Base-by-base conservation (phyloP, 2,888 invertebrate genomes). In the Polydrusus tereticollis region DNA sequence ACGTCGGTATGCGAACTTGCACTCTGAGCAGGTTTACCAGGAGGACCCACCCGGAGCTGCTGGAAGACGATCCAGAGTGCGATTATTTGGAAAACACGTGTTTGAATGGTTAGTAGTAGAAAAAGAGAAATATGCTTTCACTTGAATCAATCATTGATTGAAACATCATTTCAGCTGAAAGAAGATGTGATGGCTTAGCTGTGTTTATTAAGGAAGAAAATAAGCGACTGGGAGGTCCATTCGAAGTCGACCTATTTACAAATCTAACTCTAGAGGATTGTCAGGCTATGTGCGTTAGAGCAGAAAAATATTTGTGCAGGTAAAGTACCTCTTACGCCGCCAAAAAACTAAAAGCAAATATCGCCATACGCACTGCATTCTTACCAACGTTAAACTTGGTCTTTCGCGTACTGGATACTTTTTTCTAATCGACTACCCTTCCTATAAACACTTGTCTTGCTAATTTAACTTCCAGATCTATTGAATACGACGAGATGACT, bases 71-170 rank as follows among this genome's bases (percentile, higher is more conserved):
- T 82, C 92, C 94, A 1, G 94, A 94, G 82, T 92, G 94, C 0
- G 96, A 96, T 83, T 96, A 96, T 84, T 87, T 96, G 81, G 96
- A 96, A 87, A 96, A 96, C 82, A 94, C 95, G 57, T 96, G 96
- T 83, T 86, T 96, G 10, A 95, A 94, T 82, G 93, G 96, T 95
- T 87, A 36, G 7, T 12, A 36, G 4, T 29, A 5, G 4, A 29
- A 29, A 29, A 4, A 29, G 7, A 29, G 7, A 29, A 7, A 4
- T 29, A 29, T 29, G 4, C 7, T 29, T 5, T 29, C 7, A 29
- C 4, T 5, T 29, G 29, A 29, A 29, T 5, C 5, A 29, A 29
- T 4, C 7, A 7, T 29, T 29, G 4, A 29, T 29, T 29, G 29
- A 29, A 29, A 29, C 29, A 7, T 43, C 2, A 21, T 82, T 82